Evolutionary conservation across 2,888 invertebrate species (phyloP).

Genomic region (Carabus problematicus): DNA sequence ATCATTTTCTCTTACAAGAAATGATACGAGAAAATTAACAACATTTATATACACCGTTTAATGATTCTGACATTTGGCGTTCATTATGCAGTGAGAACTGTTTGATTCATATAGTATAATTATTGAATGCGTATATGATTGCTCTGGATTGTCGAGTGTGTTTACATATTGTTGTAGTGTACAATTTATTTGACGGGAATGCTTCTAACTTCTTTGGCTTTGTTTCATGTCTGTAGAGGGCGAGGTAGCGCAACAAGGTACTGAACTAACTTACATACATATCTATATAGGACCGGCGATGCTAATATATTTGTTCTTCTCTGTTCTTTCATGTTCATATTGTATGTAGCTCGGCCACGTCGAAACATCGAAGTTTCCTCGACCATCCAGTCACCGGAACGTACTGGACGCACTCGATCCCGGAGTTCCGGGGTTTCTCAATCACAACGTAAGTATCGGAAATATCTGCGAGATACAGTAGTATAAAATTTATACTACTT

Average conservation of each 20-base stretch:
- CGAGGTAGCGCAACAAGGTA: conserved; percentile 72
- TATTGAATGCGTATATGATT: too few relatives aligned
- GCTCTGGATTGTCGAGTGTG: background rate
- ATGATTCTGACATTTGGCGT: too few relatives aligned
- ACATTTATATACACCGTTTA: too few relatives aligned
- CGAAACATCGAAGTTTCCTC: conserved; percentile 62
- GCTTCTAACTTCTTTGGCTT: conserved; percentile 49
- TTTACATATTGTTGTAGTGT: conserved; percentile 34
- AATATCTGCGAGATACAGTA: conserved; percentile 6
- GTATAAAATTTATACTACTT: background rate
- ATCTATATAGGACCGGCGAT: too few relatives aligned
- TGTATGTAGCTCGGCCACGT: conserved; percentile 72
- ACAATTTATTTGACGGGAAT: conserved; percentile 33
- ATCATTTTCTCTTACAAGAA: too few relatives aligned
- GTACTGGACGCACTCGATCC: conserved; percentile 65
- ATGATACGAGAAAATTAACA: background rate
- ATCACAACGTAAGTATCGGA: conserved; percentile 82
- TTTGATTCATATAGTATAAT: too few relatives aligned
- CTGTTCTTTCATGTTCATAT: conserved; percentile 17
- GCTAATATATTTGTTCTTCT: conserved; percentile 5
- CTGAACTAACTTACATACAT: conserved; percentile 44
- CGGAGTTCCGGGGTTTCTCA: conserved; percentile 83
- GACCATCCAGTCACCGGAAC: conserved; percentile 69
- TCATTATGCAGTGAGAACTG: too few relatives aligned
- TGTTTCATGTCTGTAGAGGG: conserved; percentile 64